A percentile compares a stretch with the other conserved stretches of the same genome.
These are phyloP conservation scores for Spodoptera picta DNA, from an alignment of 2,888 invertebrate species.

Conservation along the genomic window DNA sequence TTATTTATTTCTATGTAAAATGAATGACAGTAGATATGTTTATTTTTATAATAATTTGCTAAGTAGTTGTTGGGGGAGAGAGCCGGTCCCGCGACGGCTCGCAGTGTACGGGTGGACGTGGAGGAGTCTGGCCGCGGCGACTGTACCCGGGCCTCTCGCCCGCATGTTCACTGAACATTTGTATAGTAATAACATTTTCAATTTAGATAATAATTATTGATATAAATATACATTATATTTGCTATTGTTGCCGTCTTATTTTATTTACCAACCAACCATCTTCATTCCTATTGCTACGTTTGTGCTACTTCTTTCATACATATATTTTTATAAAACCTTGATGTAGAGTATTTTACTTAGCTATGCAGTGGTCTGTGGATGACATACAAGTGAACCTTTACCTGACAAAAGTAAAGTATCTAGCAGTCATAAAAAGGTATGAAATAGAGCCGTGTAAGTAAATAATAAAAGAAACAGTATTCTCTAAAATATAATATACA, in stretches of 20 bases:
- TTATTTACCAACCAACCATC: slow-evolving; percentile 11
- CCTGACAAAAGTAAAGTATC: too few species aligned
- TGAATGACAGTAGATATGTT: slow-evolving; percentile 56
- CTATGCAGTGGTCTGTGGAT: too few species aligned
- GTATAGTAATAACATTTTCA: slow-evolving; percentile 71
- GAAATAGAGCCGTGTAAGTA: too few species aligned
- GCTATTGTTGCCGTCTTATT: slow-evolving; percentile 65
- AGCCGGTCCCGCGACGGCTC: too few species aligned
- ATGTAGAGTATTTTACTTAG: too few species aligned
- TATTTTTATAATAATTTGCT: slow-evolving; percentile 54
- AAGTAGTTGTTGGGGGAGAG: slow-evolving; percentile 28
- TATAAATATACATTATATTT: slow-evolving; percentile 85
- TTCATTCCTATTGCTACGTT: background rate
- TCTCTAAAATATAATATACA: background rate
- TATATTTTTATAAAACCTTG: too few species aligned
- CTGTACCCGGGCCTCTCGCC: slow-evolving; percentile 4
- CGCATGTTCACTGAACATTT: slow-evolving; percentile 50
- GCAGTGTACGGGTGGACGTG: too few species aligned
- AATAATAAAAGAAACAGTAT: background rate
- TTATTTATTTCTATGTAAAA: slow-evolving; percentile 60
- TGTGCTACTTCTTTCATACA: too few species aligned
- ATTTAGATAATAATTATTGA: slow-evolving; percentile 78
- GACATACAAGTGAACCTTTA: too few species aligned
- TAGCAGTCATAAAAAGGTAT: too few species aligned
- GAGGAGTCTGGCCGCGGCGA: background rate